Conservation (phyloP, 2,113 vertebrate genomes). For the Toxotes jaculatrix region DNA sequence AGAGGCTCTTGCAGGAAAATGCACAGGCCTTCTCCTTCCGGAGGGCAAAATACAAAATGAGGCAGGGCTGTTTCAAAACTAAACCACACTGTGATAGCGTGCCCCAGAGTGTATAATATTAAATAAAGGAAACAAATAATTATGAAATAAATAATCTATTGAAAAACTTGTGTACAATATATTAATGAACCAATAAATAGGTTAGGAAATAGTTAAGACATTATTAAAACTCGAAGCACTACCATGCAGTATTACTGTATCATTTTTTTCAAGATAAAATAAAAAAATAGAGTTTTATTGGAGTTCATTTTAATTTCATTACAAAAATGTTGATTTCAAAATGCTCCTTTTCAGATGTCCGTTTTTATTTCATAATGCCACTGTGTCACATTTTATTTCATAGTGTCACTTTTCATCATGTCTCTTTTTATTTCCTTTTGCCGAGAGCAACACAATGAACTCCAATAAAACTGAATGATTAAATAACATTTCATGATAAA, state of each 20-base stretch:
- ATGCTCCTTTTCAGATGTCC: background rate
- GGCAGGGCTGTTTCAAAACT: slow-evolving; percentile 12
- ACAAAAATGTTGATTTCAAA: background rate
- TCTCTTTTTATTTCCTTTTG: background rate
- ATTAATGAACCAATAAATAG: no score
- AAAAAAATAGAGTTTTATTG: background rate
- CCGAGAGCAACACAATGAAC: background rate
- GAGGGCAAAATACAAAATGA: slow-evolving; percentile 19
- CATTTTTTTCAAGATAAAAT: background rate
- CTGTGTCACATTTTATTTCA: no score
- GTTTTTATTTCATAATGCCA: background rate
- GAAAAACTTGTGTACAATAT: no score
- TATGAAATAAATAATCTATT: background rate
- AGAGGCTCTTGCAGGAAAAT: slow-evolving; percentile 43
- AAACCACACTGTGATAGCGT: background rate
- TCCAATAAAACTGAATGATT: background rate
- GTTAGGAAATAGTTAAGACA: background rate
- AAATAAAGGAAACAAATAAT: background rate
- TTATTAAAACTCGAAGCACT: background rate
- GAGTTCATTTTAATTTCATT: background rate
- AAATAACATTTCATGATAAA: no score
- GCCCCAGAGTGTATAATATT: background rate
- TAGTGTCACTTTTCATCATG: background rate
- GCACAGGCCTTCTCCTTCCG: slow-evolving; percentile 34
- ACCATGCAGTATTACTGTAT: background rate